Evolutionary conservation across 2,113 vertebrate species (phyloP), one percentile per base, ranked within the genome.

Genomic region (Dicentrarchus labrax): DNA sequence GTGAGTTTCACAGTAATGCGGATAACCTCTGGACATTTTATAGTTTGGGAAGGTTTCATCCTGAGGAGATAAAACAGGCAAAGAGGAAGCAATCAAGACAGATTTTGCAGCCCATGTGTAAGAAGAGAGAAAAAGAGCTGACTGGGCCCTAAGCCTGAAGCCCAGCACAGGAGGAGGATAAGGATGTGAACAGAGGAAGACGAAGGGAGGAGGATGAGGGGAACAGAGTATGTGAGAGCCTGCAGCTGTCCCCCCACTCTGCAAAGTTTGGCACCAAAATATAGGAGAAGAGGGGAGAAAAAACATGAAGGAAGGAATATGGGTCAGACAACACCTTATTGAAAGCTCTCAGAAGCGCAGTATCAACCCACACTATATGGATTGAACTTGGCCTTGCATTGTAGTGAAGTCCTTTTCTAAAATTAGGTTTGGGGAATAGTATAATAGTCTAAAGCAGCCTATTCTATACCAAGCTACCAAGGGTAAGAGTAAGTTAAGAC

Each of bases 221-320:
- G 83, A 75, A 86, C 79, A 71, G 86, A 65, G 83, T 77, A 77
- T 83, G 60, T 83, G 73, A 88, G 85, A 90, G 86, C 91, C 92
- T 91, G 92, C 93, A 94, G 94, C 93, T 94, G 92, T 92, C 86
- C 83, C 54, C 36, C 61, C 83, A 82, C 88, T 90, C 87, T 80
- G 68, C 77, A 84, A 85, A 80, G 68, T 88, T 91, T 94, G 94
- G 92, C 92, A 94, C 61, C 50, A 70, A 85, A 86, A 89, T 81
- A 86, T 76, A 86, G 66, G 50, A 84, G 83, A 82, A 7, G 79
- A 86, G 72, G n/a, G 56, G 71, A 53, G 41, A 41, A 53, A 85
- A 72, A 67, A 77, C 83, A 81, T 67, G 68, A 83, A 78, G 76
- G 71, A 84, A 76, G 75, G 84, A 80, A 88, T 82, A 90, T 67